Base-by-base conservation (phyloP, 2,113 vertebrate species). In the Garra rufa region DNA sequence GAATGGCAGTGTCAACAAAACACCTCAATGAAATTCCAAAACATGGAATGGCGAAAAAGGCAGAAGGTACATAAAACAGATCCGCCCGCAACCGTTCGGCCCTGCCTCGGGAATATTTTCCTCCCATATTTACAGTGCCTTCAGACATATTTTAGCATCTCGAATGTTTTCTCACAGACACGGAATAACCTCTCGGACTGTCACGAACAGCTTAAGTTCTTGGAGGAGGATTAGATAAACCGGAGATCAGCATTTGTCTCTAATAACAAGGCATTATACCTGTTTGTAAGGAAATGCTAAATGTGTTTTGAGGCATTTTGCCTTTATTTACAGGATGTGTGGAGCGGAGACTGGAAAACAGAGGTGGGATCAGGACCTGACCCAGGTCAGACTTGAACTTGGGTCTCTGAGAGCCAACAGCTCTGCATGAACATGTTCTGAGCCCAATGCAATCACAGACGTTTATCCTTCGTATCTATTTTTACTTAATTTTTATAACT, bases 101-200 rank as follows among this genome's bases (percentile, higher is more conserved):
- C 81, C 86, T 83, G 83, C 89, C 78, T 89, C 86, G 78, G 46
- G 88, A 81, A 92, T 89, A 88, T 93, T 93, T 94, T 93, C 92
- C 92, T 24, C 88, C 90, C 84, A 46, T 87, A 85, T 88, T 59
- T 65, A 88, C 78, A 67, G 38, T 73, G 91, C 89, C 87, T 85
- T 57, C 83, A 46, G 41, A 87, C 81, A 26, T 44, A 59, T 50
- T 65, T 70, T 61, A 76, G 63, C 76, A 75, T 78, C 55, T 67
- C 82, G 15, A 78, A 87, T 50, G 19, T 41, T 77, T 78, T 63
- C 57, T 8, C 44, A 67, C 69, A 73, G 79, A 65, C 61, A 63
- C 43, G n/a, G 63, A 79, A 46, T 50, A 82, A 78, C n/a, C 19
- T 78, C 52, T 43, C n/a, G 9, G 55, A 28, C n/a, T 19, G 50